Evolutionary conservation across 2,797 vertebrate genomes (phyloP), one percentile per base, ranked within the genome.

Genomic region (Alauda arvensis): DNA sequence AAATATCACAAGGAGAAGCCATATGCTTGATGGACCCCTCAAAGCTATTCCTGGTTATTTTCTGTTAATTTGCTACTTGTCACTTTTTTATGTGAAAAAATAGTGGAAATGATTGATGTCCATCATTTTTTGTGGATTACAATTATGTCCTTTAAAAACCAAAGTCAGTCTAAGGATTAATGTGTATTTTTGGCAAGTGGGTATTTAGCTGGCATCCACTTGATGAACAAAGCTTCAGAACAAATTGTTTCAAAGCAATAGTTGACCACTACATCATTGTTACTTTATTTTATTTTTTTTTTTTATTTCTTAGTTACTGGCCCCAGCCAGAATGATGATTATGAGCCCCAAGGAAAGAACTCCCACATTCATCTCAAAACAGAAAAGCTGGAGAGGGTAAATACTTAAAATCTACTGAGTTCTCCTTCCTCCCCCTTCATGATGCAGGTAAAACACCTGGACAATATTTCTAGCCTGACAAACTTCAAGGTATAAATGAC

Each of bases 321-420:
- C 84, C 72, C 74, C 93, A 94, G 87, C 71, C 93, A 96, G 80
- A 83, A 81, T 33, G 82, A 89, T 33, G 89, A 89, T 87, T 82
- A 49, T 62, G 95, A 91, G 74, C 70, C 83, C 25, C 95, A 93
- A 89, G 95, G 89, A 89, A 97, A 93, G 89, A 96, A 94, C 87
- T 93, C 94, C 20, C 91, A 91, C 88, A 48, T 95, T 94, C 96
- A 96, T 60, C 92, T 98, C 82, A 97, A 96, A 95, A 95, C 97
- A 91, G 98, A 98, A 81, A 96, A 97, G 61, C 87, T 98, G 93
- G 97, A 98, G 93, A 98, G 97, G 98, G 98, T 98, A 95, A 97
- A 95, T 92, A 77, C 53, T 72, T 93, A 24, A 11, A 77, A 52
- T 79, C 61, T 78, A 66, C 49, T 52, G 84, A 93, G 77, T 92